Evolutionary conservation across 2,888 invertebrate genomes (phyloP).

Genomic region (Scaptomyza parva): DNA sequence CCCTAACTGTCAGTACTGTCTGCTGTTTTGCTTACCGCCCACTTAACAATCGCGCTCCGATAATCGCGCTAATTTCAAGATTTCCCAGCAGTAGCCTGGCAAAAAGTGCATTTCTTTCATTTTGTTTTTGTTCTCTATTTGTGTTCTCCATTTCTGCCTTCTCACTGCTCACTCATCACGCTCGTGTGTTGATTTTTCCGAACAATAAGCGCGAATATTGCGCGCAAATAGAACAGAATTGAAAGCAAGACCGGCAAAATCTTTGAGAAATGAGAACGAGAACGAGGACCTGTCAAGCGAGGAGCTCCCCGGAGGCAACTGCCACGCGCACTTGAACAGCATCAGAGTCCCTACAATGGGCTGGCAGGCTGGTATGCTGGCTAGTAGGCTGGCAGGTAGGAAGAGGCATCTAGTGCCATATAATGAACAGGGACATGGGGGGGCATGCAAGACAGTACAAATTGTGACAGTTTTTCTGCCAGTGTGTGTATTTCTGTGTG

Average conservation of each 20-base stretch:
- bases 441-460: slow-evolving; percentile 56
- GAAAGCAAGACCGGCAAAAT: slow-evolving; percentile 38
- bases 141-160: background rate
- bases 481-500: slow-evolving; percentile 20
- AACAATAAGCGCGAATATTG: slow-evolving; percentile 74
- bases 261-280: slow-evolving; percentile 28
- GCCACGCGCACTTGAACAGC: slow-evolving; percentile 71
- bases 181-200: slow-evolving; percentile 74
- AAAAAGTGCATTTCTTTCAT: slow-evolving; percentile 57
- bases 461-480: slow-evolving; percentile 31
- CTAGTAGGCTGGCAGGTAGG: too few species aligned
- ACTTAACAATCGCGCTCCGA: slow-evolving; percentile 76
- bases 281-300: slow-evolving; percentile 48
- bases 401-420: slow-evolving; percentile 9
- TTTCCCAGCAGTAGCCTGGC: slow-evolving; percentile 79
- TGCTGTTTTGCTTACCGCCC: slow-evolving; percentile 52
- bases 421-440: slow-evolving; percentile 34
- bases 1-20: slow-evolving; percentile 20
- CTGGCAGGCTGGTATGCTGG: too few species aligned
- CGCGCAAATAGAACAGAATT: slow-evolving; percentile 71
- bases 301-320: slow-evolving; percentile 74
- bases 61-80: slow-evolving; percentile 85
- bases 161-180: slow-evolving; percentile 3
- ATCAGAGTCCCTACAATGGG: slow-evolving; percentile 50
- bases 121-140: slow-evolving; percentile 51